Conservation (phyloP, 1,140 invertebrate species). For the Artemia franciscana region DNA sequence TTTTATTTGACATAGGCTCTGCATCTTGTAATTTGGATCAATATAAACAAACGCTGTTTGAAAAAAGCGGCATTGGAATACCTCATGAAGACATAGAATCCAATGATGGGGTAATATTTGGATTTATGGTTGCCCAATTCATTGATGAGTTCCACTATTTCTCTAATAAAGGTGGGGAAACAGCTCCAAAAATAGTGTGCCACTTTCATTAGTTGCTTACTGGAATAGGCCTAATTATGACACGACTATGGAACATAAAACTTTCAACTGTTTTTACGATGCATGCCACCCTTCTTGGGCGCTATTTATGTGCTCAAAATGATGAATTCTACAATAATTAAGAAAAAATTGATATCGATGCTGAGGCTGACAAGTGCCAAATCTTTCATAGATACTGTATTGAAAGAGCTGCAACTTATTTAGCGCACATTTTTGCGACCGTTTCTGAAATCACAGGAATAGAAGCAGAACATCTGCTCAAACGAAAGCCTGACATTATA, state of each 20-base stretch:
- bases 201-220: conserved; percentile 99
- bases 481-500: conserved; percentile 87
- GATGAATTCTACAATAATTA: conserved; percentile 98
- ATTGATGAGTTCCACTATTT: too few species aligned
- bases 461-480: conserved; percentile 86
- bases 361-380: conserved; percentile 91
- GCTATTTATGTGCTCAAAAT: conserved; percentile 92
- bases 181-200: conserved; percentile 49
- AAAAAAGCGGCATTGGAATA: too few species aligned
- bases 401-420: conserved; percentile 79
- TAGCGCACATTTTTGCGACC: conserved; percentile 87
- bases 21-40: too few species aligned
- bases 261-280: conserved; percentile 95
- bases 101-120: too few species aligned
- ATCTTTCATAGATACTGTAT: conserved; percentile 99
- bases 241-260: conserved; percentile 63
- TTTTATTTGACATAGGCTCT: too few species aligned
- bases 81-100: too few species aligned
- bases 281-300: conserved; percentile 86
- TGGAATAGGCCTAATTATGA: conserved; percentile 71
- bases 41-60: too few species aligned
- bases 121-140: too few species aligned
- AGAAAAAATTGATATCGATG: conserved; percentile 79
- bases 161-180: conserved; percentile 31
- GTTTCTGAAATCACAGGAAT: conserved; percentile 91